Base-by-base conservation (phyloP, 23 tunicate genomes). In the Ascidia mentula region DNA sequence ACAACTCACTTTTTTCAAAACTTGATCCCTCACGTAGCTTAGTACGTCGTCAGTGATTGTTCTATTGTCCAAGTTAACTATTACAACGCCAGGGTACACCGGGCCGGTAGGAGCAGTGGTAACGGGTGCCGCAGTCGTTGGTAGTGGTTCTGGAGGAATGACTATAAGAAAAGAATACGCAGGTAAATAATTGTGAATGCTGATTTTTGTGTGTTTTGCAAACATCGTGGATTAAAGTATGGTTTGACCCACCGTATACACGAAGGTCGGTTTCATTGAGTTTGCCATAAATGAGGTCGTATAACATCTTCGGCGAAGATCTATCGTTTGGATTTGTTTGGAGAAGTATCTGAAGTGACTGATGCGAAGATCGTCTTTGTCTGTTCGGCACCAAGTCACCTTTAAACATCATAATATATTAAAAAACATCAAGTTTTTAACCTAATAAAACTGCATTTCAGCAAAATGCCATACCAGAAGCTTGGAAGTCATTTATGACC, bases 1-100 rank as follows among this genome's bases (percentile, higher is more conserved):
- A n/a, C 13, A 39, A 76, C 79, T 76, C n/a, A 76, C 79, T 34
- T 40, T 40, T 34, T 38, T n/a, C 79, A 76, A n/a, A 38, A 76
- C 79, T 40, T 76, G 33, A 12, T n/a, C 7, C 18, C 33, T 38
- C 17, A 76, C 38, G 40, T 76, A 34, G 12, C 8, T 30, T 40
- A 26, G 26, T 8, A 28, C 40, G 60, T 76, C 79, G n/a, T 40
- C 38, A 13, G 38, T 34, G 38, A 40, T 31, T 5, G 38, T 37
- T 76, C 79, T 40, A 40, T 76, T 76, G 59, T 76, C 33, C 60
- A 76, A 40, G 38, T 76, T 26, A 32, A 76, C 60, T 17, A 34
- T 34, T 7, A 76, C 79, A 30, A 76, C 79, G 38, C 33, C 79
- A 8, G 38, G 37, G 39, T 72, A 40, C 17, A 40, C n/a, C 20